Percentiles rank a stretch among this genome's conserved stretches.
Evolutionary conservation across 2,113 vertebrate species (phyloP).

Genomic region (Cardinalis cardinalis): DNA sequence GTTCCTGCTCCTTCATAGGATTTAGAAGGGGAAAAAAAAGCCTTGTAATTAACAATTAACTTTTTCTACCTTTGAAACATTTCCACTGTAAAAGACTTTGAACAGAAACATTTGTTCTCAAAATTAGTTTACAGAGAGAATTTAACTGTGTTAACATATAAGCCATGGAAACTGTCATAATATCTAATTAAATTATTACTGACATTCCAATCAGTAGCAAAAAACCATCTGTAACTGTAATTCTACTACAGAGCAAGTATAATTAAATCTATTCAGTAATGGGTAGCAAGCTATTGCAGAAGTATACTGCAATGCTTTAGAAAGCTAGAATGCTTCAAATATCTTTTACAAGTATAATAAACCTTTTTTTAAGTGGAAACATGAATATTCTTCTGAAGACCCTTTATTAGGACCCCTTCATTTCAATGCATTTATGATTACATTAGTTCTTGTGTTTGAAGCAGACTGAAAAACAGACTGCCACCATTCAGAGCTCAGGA

Average conservation of each 20-base stretch:
- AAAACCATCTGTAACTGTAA: slow-evolving; percentile 65
- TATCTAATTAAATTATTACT: slow-evolving; percentile 62
- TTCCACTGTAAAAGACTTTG: slow-evolving; percentile 57
- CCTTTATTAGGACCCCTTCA: slow-evolving; percentile 36
- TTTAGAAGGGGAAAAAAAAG: background rate
- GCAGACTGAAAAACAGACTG: slow-evolving; percentile 7
- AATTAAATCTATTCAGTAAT: slow-evolving; percentile 46
- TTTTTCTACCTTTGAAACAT: slow-evolving; percentile 66
- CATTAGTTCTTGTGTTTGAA: slow-evolving; percentile 33
- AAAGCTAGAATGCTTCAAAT: slow-evolving; percentile 49
- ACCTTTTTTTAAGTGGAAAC: slow-evolving; percentile 38
- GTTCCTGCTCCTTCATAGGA: slow-evolving; percentile 40
- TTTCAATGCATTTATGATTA: slow-evolving; percentile 49
- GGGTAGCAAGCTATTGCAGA: slow-evolving; percentile 53
- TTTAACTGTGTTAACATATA: slow-evolving; percentile 60
- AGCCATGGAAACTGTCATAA: slow-evolving; percentile 58
- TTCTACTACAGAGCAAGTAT: slow-evolving; percentile 47
- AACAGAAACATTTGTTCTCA: slow-evolving; percentile 63
- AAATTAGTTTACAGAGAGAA: slow-evolving; percentile 62
- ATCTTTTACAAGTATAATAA: slow-evolving; percentile 41
- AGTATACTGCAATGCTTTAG: slow-evolving; percentile 11
- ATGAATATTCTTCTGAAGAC: slow-evolving; percentile 46
- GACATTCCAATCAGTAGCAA: slow-evolving; percentile 60
- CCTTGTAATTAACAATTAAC: slow-evolving; percentile 59
- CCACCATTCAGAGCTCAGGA: background rate